Base-by-base conservation (phyloP, 2,113 vertebrate genomes). In the Semnornis frantzii region DNA sequence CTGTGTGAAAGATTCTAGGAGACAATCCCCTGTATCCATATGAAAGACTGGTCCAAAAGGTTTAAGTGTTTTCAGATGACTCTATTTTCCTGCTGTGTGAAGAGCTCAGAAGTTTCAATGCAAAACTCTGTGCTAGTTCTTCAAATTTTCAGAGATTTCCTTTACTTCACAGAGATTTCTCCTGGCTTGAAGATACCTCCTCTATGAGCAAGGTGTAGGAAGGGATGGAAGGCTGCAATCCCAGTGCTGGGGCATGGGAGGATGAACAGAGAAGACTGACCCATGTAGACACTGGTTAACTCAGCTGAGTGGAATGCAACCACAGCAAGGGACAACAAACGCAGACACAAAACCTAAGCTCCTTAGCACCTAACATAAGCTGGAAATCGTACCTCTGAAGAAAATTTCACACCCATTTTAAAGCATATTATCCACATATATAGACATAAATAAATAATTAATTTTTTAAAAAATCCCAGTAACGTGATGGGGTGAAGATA, bases 381-480 rank as follows among this genome's bases (percentile, higher is more conserved):
- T 25, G n/a, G 15, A 52, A 52, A 77, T 58, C 25, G 54, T 17
- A 46, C 12, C 69, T 77, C 5, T 55, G 30, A 89, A 86, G 52
- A 73, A 88, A 73, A 44, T 37, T 18, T 74, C 31, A 46, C 70
- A 27, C 7, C 15, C 15, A 54, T 69, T 91, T 76, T 59, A 80
- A 46, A 48, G 60, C 20, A 85, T 34, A 85, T 34, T 90, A 59
- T 23, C 25, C 55, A 85, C 28, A 83, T 37, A 69, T 10, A 69
- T 0, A 76, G 31, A 64, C 7, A 37, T 8, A 6, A 63, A 75
- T 27, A 34, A 33, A 21, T 8, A 19, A 28, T 31, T 0, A n/a
- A n/a, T n/a, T n/a, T n/a, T n/a, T n/a, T n/a, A n/a, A n/a, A n/a
- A n/a, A n/a, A n/a, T n/a, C n/a, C n/a, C 25, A 54, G 10, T 27